These are phyloP conservation scores for Saguinus midas DNA, from an alignment of 2,113 vertebrate species.

Conservation along the genomic window DNA sequence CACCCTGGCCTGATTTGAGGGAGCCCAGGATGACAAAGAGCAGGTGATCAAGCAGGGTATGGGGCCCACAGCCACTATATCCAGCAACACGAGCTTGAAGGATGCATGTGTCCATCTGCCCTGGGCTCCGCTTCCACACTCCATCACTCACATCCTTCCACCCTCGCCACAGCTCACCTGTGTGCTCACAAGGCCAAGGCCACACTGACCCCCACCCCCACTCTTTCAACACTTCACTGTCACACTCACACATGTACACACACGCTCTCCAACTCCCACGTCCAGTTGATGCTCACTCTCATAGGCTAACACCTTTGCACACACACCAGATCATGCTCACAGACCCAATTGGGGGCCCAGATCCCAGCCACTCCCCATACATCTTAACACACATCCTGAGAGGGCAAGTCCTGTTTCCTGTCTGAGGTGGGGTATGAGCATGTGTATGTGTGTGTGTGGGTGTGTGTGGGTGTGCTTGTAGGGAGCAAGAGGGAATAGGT, in stretches of 20 bases:
- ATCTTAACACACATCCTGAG: background rate
- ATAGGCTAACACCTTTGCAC: background rate
- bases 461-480: too few relatives aligned
- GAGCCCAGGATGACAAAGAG: background rate
- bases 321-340: background rate
- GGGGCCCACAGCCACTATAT: background rate
- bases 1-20: conserved; percentile 63
- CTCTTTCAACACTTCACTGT: background rate
- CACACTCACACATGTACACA: background rate
- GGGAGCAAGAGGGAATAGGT: background rate
- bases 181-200: background rate
- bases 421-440: background rate
- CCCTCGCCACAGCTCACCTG: background rate
- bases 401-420: background rate
- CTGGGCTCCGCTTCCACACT: background rate
- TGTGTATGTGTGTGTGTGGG: background rate
- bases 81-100: background rate
- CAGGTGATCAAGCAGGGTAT: background rate
- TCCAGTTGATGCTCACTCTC: background rate
- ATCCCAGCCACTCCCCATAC: background rate
- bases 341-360: background rate
- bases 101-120: background rate
- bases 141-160: background rate
- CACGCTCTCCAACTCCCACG: background rate
- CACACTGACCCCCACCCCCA: background rate